Conservation (phyloP, 2,797 vertebrate species). For the Semotilus atromaculatus region DNA sequence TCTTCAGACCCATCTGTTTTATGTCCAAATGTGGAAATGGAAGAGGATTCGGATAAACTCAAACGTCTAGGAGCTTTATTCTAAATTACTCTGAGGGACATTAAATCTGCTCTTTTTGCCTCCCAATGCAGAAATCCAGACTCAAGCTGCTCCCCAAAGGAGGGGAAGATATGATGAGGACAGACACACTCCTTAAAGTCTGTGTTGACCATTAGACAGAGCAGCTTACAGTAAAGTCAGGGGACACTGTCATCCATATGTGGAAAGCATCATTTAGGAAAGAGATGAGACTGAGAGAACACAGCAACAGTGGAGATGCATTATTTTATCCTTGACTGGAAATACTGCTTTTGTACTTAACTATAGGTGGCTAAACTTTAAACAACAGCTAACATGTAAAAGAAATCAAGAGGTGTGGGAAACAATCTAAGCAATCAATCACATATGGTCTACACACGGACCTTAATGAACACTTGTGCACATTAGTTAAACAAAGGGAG, state of each 20-base stretch:
- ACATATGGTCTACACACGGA: conserved; percentile 21
- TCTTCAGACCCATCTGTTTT: conserved; percentile 41
- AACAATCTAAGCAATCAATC: conserved; percentile 30
- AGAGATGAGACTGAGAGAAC: conserved; percentile 7
- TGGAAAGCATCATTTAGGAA: conserved; percentile 40
- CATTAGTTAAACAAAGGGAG: conserved; percentile 46
- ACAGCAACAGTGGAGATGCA: background rate
- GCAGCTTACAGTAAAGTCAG: conserved; percentile 25
- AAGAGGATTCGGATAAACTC: conserved; percentile 27
- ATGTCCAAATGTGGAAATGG: conserved; percentile 25
- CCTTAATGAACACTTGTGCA: conserved; percentile 39
- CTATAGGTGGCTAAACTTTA: background rate
- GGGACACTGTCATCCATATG: conserved; percentile 35
- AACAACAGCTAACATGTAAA: conserved; percentile 32
- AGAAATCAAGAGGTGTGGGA: background rate
- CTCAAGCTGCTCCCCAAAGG: conserved; percentile 34
- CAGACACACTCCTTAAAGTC: conserved; percentile 43
- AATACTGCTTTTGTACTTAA: conserved; percentile 26
- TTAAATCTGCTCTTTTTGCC: conserved; percentile 43
- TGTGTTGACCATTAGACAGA: conserved; percentile 54
- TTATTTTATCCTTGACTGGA: conserved; percentile 1
- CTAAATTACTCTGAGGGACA: conserved; percentile 4
- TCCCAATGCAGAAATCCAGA: conserved; percentile 46
- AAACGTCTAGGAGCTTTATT: conserved; percentile 25
- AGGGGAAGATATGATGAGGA: conserved; percentile 36